Percentiles rank a stretch among this genome's conserved stretches.
Conservation (phyloP, 2,797 vertebrate species). For the Labroides dimidiatus region DNA sequence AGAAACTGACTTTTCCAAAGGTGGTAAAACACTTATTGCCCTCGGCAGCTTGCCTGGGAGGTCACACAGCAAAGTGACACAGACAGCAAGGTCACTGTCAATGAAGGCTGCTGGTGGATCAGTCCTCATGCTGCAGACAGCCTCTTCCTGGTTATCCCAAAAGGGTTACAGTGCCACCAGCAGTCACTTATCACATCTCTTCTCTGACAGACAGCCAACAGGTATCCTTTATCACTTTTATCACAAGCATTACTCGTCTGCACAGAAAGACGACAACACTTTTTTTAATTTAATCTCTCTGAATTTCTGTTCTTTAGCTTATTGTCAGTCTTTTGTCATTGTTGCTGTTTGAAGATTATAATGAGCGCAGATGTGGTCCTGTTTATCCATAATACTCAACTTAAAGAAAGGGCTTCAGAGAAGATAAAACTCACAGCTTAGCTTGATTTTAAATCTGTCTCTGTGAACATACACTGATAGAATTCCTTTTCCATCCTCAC, state of each 20-base stretch:
- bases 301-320: not conserved
- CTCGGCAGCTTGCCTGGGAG: slow-evolving; percentile 54
- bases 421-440: not conserved
- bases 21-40: slow-evolving; percentile 57
- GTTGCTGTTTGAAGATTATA: slow-evolving; percentile 1
- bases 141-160: slow-evolving; percentile 45
- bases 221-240: slow-evolving; percentile 15
- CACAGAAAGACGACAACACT: not conserved
- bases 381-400: slow-evolving; percentile 6
- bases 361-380: not conserved
- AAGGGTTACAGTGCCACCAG: slow-evolving; percentile 60
- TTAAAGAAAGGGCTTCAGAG: not conserved
- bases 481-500: slow-evolving; percentile 8
- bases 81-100: slow-evolving; percentile 73
- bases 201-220: slow-evolving; percentile 22
- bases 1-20: slow-evolving; percentile 51
- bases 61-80: slow-evolving; percentile 64
- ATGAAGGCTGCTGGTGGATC: slow-evolving; percentile 51
- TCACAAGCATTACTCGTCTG: slow-evolving; percentile 10
- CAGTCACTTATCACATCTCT: slow-evolving; percentile 51
- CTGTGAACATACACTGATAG: slow-evolving; percentile 11
- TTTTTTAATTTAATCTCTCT: not conserved
- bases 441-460: not conserved
- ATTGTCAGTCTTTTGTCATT: not conserved
- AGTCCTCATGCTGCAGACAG: slow-evolving; percentile 42